These are phyloP conservation scores for Dryas iulia DNA, from an alignment of 1,140 invertebrate genomes.

Conservation along the genomic window DNA sequence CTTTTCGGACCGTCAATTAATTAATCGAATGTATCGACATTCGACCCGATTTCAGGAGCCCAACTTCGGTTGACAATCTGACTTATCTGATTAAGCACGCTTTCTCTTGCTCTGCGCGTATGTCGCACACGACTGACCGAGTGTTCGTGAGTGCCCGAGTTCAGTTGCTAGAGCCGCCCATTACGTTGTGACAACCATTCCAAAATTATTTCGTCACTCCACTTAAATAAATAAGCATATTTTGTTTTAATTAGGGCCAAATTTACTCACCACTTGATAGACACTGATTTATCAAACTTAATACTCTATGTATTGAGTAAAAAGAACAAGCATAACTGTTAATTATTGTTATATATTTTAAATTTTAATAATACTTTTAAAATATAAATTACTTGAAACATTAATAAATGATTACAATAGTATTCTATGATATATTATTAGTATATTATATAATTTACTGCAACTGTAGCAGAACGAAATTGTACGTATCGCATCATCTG, in stretches of 20 bases:
- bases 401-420: no score
- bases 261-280: background rate
- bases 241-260: conserved; percentile 46
- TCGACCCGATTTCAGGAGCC: conserved; percentile 78
- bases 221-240: conserved; percentile 69
- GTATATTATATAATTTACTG: background rate
- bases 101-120: conserved; percentile 58
- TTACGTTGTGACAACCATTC: conserved; percentile 57
- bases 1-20: conserved; percentile 76
- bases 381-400: no score
- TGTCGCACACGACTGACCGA: conserved; percentile 35
- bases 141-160: conserved; percentile 36
- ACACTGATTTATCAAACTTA: no score
- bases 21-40: conserved; percentile 78
- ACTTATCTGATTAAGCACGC: conserved; percentile 80
- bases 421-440: background rate
- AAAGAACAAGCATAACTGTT: no score
- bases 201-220: conserved; percentile 69
- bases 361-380: no score
- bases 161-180: conserved; percentile 27
- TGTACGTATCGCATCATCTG: conserved; percentile 51
- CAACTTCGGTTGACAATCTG: conserved; percentile 76
- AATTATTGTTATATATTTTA: no score
- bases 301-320: no score
- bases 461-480: conserved; percentile 43